These are phyloP conservation scores for Sterna hirundo DNA, from an alignment of 2,113 vertebrate species.

Conservation along the genomic window DNA sequence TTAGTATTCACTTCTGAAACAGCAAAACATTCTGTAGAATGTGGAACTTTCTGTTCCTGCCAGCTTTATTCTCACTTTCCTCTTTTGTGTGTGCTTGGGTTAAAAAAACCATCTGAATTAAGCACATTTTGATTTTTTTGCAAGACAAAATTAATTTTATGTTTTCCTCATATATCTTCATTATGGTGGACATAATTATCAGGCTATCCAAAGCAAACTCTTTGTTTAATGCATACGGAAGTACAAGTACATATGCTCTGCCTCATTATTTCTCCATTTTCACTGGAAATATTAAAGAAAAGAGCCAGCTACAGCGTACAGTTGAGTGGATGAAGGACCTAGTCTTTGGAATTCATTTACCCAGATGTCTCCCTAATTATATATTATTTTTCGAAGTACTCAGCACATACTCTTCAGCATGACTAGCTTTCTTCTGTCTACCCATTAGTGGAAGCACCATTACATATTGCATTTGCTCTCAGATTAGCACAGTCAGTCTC, in stretches of 20 bases:
- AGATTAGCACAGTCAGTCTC: neutral
- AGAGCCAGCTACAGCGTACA: neutral
- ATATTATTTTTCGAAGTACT: neutral
- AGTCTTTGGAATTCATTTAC: neutral
- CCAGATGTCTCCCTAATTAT: neutral
- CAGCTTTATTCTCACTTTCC: neutral
- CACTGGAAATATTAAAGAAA: neutral
- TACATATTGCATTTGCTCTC: neutral
- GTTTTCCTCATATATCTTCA: neutral
- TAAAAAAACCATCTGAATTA: neutral
- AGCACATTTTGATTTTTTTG: neutral
- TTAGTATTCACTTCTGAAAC: neutral
- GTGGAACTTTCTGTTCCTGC: neutral
- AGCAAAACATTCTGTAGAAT: neutral
- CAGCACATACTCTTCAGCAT: neutral
- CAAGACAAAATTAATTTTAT: neutral
- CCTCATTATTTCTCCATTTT: slow-evolving; percentile 5
- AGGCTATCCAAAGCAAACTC: neutral
- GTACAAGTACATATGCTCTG: neutral
- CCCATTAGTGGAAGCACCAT: neutral
- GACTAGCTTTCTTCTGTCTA: neutral
- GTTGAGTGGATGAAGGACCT: neutral
- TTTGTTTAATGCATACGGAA: neutral
- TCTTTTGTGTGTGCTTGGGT: neutral
- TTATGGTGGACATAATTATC: neutral